Base-by-base conservation (phyloP, 1,140 invertebrate genomes). In the Atta texana region DNA sequence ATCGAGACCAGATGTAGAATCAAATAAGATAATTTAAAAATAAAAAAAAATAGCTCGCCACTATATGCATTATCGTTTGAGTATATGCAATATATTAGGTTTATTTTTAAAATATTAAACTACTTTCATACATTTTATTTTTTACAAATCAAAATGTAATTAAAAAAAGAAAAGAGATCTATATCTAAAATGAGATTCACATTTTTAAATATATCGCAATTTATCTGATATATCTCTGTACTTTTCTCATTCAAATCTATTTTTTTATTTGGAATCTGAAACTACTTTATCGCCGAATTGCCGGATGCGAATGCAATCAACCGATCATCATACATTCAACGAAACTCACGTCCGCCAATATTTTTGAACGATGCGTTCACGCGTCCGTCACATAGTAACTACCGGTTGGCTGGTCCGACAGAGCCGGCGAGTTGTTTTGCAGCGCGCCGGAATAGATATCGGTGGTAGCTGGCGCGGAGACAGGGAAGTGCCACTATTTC, bases 361-460 rank as follows among this genome's bases (percentile, higher is more conserved):
- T 81, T 88, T 81, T 86, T 71, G 39, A 75, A 59, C 87, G 75
- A 86, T 53, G 87, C 77, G 88, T 44, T 51, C 28, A 39, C 18
- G 74, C 28, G 49, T 16, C 24, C 82, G 21, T 49, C 75, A 68
- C 69, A 75, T 63, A 71, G 68, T 82, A 90, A 87, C 87, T 86
- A 90, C 71, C 81, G 59, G 74, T 49, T 85, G 85, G 88, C 89
- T 64, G 78, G 76, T 82, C 51, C 55, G 59, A 81, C 86, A 90
- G 89, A 53, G 82, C 76, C 87, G 88, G 89, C 85, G 55, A 82
- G 95, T 95, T 95, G 94, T 95, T 95, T 95, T 94, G 94, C 93
- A 94, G 93, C 81, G 94, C 94, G 94, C 95, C 92, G 94, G 94
- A 95, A 95, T 95, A 95, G 94, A 95, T 95, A 95, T 95, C 91